Evolutionary conservation across 2,888 invertebrate genomes (phyloP).

Genomic region (Dichetophora obliterata): DNA sequence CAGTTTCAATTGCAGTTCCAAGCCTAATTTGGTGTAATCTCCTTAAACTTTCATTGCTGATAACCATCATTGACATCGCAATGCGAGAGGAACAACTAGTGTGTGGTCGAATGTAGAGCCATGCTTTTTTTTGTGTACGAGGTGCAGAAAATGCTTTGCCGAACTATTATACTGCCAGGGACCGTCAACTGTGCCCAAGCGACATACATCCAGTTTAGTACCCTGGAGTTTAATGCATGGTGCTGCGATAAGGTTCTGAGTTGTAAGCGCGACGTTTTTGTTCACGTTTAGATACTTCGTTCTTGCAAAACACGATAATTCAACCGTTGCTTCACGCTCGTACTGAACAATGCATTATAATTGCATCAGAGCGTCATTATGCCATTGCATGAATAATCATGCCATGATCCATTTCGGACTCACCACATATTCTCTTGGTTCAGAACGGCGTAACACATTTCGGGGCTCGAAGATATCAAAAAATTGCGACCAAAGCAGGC

Average conservation of each 20-base stretch:
- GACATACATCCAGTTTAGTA: conserved; percentile 90
- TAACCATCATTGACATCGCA: conserved; percentile 89
- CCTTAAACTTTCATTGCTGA: conserved; percentile 89
- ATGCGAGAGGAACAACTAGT: conserved; percentile 81
- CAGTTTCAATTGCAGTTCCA: conserved; percentile 40
- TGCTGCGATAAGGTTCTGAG: conserved; percentile 95
- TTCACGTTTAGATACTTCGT: conserved; percentile 90
- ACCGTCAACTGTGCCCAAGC: conserved; percentile 92
- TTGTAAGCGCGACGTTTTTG: conserved; percentile 81
- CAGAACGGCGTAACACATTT: conserved; percentile 73
- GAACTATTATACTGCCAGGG: conserved; percentile 93
- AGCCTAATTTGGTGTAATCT: conserved; percentile 77
- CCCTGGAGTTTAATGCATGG: conserved; percentile 91
- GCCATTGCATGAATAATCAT: conserved; percentile 99
- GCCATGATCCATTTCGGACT: conserved; percentile 93
- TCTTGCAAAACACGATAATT: conserved; percentile 95
- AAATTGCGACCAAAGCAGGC: no score
- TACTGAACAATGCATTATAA: conserved; percentile 90
- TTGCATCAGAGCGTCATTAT: conserved; percentile 95
- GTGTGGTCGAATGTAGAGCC: conserved; percentile 85
- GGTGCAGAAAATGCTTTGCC: conserved; percentile 80
- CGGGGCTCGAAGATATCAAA: conserved; percentile 91
- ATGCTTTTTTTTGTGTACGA: conserved; percentile 85
- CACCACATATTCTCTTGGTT: conserved; percentile 88
- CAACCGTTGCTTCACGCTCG: conserved; percentile 87